A percentile compares a stretch with the other conserved stretches of the same genome.
Evolutionary conservation across 2,797 vertebrate genomes (phyloP).

Genomic region (Sebastes itinus): DNA sequence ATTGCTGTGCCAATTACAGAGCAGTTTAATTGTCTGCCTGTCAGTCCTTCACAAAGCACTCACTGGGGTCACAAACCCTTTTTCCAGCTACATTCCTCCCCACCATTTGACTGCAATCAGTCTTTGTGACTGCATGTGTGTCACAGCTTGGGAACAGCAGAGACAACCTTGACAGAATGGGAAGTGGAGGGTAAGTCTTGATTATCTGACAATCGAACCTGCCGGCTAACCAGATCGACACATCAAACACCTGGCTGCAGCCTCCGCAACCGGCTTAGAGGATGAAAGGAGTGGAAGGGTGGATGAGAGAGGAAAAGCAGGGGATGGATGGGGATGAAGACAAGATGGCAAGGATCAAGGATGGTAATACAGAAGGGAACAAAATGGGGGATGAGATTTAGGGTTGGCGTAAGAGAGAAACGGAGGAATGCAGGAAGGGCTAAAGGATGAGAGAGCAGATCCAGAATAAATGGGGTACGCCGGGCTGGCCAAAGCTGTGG

Average conservation of each 20-base stretch:
- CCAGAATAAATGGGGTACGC: background rate
- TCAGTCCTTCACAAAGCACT: slow-evolving; percentile 31
- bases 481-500: background rate
- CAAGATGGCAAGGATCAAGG: slow-evolving; percentile 26
- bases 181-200: background rate
- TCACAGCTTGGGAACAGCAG: background rate
- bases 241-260: slow-evolving; percentile 28
- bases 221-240: slow-evolving; percentile 21
- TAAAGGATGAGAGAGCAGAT: slow-evolving; percentile 4
- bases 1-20: slow-evolving; percentile 25
- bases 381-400: slow-evolving; percentile 37
- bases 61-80: background rate
- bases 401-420: background rate
- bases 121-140: slow-evolving; percentile 2
- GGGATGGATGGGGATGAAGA: slow-evolving; percentile 23
- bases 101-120: slow-evolving; percentile 22
- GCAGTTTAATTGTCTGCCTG: slow-evolving; percentile 15
- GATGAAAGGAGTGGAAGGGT: slow-evolving; percentile 28
- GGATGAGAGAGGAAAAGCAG: background rate
- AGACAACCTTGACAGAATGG: background rate
- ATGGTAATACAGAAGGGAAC: slow-evolving; percentile 5
- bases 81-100: slow-evolving; percentile 14
- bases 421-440: slow-evolving; percentile 15
- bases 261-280: slow-evolving; percentile 21
- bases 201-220: slow-evolving; percentile 45